Conservation (phyloP, 2,113 vertebrate species). For the Oophaga pumilio region DNA sequence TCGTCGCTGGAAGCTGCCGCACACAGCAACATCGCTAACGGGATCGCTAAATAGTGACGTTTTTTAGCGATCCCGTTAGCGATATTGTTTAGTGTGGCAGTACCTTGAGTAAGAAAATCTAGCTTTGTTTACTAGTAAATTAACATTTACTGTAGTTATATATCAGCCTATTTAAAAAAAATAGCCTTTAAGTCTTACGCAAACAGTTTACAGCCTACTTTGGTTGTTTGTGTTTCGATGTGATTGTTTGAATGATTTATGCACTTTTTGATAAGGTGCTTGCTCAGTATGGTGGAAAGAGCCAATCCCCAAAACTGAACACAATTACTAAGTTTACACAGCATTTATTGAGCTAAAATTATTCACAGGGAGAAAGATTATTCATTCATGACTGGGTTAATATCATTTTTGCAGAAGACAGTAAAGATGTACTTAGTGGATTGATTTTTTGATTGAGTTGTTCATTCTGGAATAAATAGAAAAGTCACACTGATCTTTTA, state of each 20-base stretch:
- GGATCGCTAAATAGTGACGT: too few relatives aligned
- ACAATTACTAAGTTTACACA: conserved; percentile 53
- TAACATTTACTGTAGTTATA: conserved; percentile 21
- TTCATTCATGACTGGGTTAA: conserved; percentile 22
- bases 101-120: background rate
- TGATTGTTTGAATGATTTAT: conserved; percentile 56
- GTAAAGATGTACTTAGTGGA: background rate
- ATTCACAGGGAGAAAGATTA: conserved; percentile 25
- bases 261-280: conserved; percentile 52
- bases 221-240: conserved; percentile 56
- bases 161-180: conserved; percentile 23
- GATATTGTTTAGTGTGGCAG: too few relatives aligned
- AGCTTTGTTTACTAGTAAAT: conserved; percentile 25
- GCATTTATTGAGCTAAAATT: conserved; percentile 49
- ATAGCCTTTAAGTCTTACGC: conserved; percentile 38
- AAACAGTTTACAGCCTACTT: conserved; percentile 51
- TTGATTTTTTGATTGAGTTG: conserved; percentile 21
- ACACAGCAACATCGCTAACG: too few relatives aligned
- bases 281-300: conserved; percentile 44
- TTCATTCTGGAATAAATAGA: conserved; percentile 20
- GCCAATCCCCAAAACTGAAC: conserved; percentile 46
- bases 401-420: conserved; percentile 24
- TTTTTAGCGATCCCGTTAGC: too few relatives aligned
- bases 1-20: too few relatives aligned
- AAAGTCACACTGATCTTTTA: conserved; percentile 3